Percentiles rank a stretch among this genome's conserved stretches.
Conservation (phyloP, 2,113 vertebrate genomes). For the Zosterops borbonicus region DNA sequence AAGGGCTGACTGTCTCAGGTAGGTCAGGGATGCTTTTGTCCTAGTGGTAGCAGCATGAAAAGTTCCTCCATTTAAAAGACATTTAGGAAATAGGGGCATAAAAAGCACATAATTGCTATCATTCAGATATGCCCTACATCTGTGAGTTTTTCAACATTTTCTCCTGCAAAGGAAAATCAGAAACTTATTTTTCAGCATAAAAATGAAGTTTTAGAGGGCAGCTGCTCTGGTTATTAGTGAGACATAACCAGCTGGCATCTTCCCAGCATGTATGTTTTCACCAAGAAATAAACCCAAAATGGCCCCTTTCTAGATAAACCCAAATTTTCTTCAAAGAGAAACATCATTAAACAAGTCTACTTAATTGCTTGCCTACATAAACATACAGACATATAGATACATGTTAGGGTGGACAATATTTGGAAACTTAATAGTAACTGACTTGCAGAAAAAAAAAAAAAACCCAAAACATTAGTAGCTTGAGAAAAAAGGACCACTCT, state of each 20-base stretch:
- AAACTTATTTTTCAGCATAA: not conserved
- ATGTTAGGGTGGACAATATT: not conserved
- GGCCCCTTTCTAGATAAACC: not conserved
- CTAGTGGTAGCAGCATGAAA: not conserved
- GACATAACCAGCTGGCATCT: not conserved
- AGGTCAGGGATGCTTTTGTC: not conserved
- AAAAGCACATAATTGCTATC: not conserved
- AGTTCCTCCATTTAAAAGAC: not conserved
- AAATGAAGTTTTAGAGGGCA: not conserved
- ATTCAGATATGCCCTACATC: not conserved
- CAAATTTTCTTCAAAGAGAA: not conserved
- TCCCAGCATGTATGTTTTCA: not conserved
- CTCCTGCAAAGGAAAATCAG: not conserved
- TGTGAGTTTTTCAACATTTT: not conserved
- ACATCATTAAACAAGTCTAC: not conserved
- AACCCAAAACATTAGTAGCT: not conserved
- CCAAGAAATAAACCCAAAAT: not conserved
- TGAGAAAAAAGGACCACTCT: not conserved
- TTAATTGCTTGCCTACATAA: not conserved
- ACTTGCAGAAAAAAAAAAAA: not conserved
- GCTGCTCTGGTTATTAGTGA: not conserved
- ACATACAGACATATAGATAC: not conserved
- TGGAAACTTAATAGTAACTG: not conserved
- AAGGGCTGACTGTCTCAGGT: not conserved
- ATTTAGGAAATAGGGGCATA: rapidly evolving